A percentile compares a stretch with the other conserved stretches of the same genome.
These are phyloP conservation scores for Ahaetulla prasina DNA, from an alignment of 2,113 vertebrate genomes.

Conservation along the genomic window DNA sequence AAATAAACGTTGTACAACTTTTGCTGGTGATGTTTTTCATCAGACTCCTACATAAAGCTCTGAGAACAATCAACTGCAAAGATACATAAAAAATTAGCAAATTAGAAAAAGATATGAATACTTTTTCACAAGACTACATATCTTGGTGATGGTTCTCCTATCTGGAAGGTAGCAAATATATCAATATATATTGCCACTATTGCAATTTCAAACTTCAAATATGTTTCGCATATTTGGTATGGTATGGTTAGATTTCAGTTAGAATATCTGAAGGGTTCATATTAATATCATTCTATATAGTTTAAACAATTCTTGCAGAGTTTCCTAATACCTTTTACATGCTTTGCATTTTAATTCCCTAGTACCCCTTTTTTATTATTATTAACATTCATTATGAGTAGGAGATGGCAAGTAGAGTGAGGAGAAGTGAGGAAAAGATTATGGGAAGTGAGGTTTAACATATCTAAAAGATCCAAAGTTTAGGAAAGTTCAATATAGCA, in stretches of 20 bases:
- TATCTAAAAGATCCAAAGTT: neutral
- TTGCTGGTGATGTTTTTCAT: neutral
- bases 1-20: neutral
- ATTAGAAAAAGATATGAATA: neutral
- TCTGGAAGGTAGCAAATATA: constrained; percentile 12
- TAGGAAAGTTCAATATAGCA: neutral
- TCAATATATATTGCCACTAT: neutral
- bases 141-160: neutral
- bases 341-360: neutral
- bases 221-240: too few species aligned
- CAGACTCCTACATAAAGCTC: neutral
- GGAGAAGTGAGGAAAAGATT: neutral
- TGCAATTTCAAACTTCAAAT: neutral
- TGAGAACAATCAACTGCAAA: neutral
- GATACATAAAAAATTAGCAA: neutral
- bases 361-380: neutral
- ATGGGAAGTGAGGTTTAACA: neutral
- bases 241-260: neutral
- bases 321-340: neutral
- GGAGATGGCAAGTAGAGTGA: neutral
- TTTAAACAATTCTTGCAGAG: neutral
- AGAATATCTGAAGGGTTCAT: neutral
- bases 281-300: constrained; percentile 9
- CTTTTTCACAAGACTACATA: neutral
- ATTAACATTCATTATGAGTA: neutral